A percentile compares a stretch with the other conserved stretches of the same genome.
These are phyloP conservation scores for Andrena haemorrhoa DNA, from an alignment of 2,888 invertebrate genomes.

Conservation along the genomic window DNA sequence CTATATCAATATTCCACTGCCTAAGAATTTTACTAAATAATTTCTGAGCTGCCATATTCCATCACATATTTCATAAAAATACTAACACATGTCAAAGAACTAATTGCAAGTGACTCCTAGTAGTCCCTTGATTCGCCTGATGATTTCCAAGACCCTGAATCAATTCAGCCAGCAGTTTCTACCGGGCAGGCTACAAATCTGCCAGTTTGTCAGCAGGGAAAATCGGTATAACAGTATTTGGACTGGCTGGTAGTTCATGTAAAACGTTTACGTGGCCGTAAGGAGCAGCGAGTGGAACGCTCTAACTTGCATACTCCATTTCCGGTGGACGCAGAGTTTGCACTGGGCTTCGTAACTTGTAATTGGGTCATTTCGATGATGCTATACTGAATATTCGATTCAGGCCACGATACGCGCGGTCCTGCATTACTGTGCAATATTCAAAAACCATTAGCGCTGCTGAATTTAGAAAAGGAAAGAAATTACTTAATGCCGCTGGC, in stretches of 20 bases:
- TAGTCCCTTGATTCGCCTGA: background rate
- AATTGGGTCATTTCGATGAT: conserved; percentile 64
- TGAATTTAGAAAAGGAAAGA: background rate
- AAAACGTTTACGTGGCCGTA: conserved; percentile 54
- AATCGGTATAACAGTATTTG: conserved; percentile 50
- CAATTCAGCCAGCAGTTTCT: conserved; percentile 3
- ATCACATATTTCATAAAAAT: too few species aligned
- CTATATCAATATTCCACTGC: too few species aligned
- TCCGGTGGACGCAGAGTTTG: conserved; percentile 57
- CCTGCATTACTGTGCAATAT: background rate
- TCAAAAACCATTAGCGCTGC: background rate
- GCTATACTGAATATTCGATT: conserved; percentile 53
- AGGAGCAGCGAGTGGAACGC: conserved; percentile 52
- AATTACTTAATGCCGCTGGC: background rate
- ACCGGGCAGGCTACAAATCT: conserved; percentile 8
- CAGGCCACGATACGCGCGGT: background rate
- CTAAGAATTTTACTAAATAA: too few species aligned
- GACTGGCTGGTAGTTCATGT: conserved; percentile 24
- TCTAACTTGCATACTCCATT: conserved; percentile 60
- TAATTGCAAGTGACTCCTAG: background rate
- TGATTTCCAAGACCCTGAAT: background rate
- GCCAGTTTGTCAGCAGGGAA: conserved; percentile 15
- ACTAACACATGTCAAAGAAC: background rate
- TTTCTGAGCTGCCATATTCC: too few species aligned
- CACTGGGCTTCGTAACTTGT: conserved; percentile 48